Evolutionary conservation across 2,888 invertebrate species (phyloP).

Genomic region (Netelia inedita): DNA sequence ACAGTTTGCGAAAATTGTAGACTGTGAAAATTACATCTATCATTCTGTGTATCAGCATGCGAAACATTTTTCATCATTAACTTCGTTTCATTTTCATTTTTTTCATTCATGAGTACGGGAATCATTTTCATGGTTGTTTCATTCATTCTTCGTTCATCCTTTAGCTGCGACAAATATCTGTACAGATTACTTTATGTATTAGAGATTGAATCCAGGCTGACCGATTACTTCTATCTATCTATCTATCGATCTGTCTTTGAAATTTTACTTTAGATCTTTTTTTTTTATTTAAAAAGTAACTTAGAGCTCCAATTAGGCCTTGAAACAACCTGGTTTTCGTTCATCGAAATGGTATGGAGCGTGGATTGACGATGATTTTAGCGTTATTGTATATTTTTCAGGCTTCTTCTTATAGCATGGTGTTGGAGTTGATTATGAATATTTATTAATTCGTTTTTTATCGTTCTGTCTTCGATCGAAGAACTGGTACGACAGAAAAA

Average conservation of each 20-base stretch:
- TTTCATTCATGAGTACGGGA: slow-evolving; percentile 16
- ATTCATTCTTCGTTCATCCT: slow-evolving; percentile 47
- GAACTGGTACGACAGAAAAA: slow-evolving; percentile 21
- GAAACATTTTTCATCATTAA: slow-evolving; percentile 42
- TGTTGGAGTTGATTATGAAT: slow-evolving; percentile 73
- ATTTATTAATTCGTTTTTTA: slow-evolving; percentile 57
- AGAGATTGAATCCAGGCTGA: slow-evolving; percentile 39
- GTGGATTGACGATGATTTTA: slow-evolving; percentile 66
- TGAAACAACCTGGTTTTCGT: slow-evolving; percentile 71
- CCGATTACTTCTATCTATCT: slow-evolving; percentile 26
- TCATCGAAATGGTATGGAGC: slow-evolving; percentile 74
- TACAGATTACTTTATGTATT: slow-evolving; percentile 37
- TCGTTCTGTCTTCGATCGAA: slow-evolving; percentile 58
- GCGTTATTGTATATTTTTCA: slow-evolving; percentile 67
- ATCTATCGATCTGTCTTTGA: not conserved
- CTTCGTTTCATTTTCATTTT: slow-evolving; percentile 41
- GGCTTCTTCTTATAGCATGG: slow-evolving; percentile 74
- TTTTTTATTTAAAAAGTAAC: slow-evolving; percentile 31
- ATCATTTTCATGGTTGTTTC: slow-evolving; percentile 59
- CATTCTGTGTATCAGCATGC: slow-evolving; percentile 62
- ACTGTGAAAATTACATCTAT: slow-evolving; percentile 65
- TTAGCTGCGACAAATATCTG: slow-evolving; percentile 44
- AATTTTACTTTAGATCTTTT: slow-evolving; percentile 44
- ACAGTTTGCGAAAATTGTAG: slow-evolving; percentile 38
- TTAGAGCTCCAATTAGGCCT: slow-evolving; percentile 65